These are phyloP conservation scores for Eupleurogrammus muticus DNA, from an alignment of 2,797 vertebrate species.

Conservation along the genomic window DNA sequence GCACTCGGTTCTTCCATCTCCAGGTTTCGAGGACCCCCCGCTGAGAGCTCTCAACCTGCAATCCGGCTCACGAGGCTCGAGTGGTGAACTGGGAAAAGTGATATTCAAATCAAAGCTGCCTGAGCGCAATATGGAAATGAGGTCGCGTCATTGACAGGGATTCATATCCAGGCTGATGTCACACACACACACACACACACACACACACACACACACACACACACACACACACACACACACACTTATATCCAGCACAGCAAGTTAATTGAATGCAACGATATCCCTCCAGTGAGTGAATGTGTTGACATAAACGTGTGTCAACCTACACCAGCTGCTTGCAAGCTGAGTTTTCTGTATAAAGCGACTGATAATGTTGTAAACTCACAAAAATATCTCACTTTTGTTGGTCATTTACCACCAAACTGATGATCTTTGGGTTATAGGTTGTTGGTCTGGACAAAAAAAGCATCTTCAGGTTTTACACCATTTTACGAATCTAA, in stretches of 20 bases:
- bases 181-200: constrained; percentile 21
- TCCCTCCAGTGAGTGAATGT: constrained; percentile 19
- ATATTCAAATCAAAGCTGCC: constrained; percentile 75
- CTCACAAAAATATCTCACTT: too few relatives aligned
- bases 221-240: too few relatives aligned
- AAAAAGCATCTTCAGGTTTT: too few relatives aligned
- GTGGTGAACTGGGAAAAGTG: constrained; percentile 68
- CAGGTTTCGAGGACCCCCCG: constrained; percentile 57
- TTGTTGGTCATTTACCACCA: too few relatives aligned
- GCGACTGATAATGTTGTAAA: too few relatives aligned
- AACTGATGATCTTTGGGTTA: too few relatives aligned
- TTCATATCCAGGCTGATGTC: constrained; percentile 63
- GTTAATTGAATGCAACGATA: constrained; percentile 38
- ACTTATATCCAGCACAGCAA: constrained; percentile 31
- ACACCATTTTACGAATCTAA: too few relatives aligned
- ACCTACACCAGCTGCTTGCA: background rate
- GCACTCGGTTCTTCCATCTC: constrained; percentile 54
- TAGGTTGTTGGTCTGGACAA: too few relatives aligned
- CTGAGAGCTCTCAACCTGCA: constrained; percentile 76
- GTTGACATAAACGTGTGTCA: constrained; percentile 6
- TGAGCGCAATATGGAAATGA: constrained; percentile 71
- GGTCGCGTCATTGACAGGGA: constrained; percentile 68
- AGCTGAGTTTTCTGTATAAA: too few relatives aligned
- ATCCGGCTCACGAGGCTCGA: constrained; percentile 60
- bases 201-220: constrained; percentile 26